These are phyloP conservation scores for Equus przewalskii DNA, from an alignment of 2,113 vertebrate genomes.

Conservation along the genomic window DNA sequence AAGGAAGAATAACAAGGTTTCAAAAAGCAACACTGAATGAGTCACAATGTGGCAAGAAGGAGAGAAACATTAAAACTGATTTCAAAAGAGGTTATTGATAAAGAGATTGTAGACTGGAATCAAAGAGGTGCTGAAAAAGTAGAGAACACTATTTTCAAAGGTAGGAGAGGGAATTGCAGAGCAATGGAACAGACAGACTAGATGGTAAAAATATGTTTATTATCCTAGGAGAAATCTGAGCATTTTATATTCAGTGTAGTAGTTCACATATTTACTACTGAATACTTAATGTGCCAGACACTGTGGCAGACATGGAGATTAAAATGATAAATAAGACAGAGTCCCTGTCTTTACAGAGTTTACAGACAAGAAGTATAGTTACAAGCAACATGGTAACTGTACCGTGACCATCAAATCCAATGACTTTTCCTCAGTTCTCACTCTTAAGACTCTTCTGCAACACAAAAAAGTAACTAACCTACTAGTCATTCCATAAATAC, in stretches of 20 bases:
- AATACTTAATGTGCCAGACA: background rate
- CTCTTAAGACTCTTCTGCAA: background rate
- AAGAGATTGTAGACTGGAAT: background rate
- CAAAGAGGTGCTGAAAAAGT: constrained; percentile 10
- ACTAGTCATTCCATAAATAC: background rate
- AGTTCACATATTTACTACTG: background rate
- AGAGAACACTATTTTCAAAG: constrained; percentile 31
- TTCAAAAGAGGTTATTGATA: background rate
- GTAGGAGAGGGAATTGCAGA: background rate
- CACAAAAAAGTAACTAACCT: background rate
- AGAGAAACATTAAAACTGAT: background rate
- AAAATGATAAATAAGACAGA: constrained; percentile 48
- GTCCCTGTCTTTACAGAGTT: background rate
- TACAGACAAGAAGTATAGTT: background rate
- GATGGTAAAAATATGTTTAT: background rate
- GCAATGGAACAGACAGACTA: background rate
- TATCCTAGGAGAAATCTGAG: background rate
- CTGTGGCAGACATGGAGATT: background rate
- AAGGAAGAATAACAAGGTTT: background rate
- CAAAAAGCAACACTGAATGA: constrained; percentile 23
- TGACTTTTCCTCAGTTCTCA: background rate
- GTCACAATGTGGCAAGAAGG: background rate
- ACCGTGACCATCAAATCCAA: background rate
- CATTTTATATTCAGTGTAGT: background rate
- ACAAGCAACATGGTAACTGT: background rate